Evolutionary conservation across 1,140 invertebrate genomes (phyloP), one percentile per base, ranked within the genome.

Genomic region (Ectropis grisescens): DNA sequence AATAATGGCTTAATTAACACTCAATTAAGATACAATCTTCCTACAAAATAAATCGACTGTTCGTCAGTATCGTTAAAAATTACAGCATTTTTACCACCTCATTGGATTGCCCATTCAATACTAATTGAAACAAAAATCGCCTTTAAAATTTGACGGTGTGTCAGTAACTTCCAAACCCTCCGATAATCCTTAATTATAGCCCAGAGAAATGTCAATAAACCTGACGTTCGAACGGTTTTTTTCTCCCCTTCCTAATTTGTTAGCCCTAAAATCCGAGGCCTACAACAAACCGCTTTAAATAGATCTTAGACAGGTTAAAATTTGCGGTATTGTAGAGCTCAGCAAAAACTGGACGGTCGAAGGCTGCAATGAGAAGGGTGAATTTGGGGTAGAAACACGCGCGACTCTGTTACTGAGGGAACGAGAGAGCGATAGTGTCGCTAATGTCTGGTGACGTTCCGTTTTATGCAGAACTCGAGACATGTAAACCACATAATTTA

Each of bases 201-300:
- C 48, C 50, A 48, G 50, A 57, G 52, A 65, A 74, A 76, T 70
- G 69, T 74, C 71, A 74, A 74, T 80, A 80, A 67, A 72, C 58
- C 56, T 60, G 65, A 67, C 58, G 49, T 65, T 66, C 41, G 41
- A 44, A 56, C 53, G 56, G n/a, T n/a, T 62, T 72, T 69, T 65
- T 68, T 64, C 54, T 54, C 66, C 75, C 68, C 62, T 64, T 59
- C 53, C 60, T 71, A 71, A 76, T 80, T 76, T 74, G 64, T 74
- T 64, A 54, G 58, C 66, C 69, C 65, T 70, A 76, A 76, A 69
- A 59, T 68, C 58, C 52, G 41, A 47, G 53, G 49, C 55, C 66
- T 50, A 53, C 30, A 6, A 37, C 13, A 8, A 15, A 30, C 57
- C 31, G 48, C 12, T 33, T 1, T 36, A 28, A 33, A 2, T 3